Evolutionary conservation across 2,888 invertebrate species (phyloP), one percentile per base, ranked within the genome.

Genomic region (Portevinia maculata): DNA sequence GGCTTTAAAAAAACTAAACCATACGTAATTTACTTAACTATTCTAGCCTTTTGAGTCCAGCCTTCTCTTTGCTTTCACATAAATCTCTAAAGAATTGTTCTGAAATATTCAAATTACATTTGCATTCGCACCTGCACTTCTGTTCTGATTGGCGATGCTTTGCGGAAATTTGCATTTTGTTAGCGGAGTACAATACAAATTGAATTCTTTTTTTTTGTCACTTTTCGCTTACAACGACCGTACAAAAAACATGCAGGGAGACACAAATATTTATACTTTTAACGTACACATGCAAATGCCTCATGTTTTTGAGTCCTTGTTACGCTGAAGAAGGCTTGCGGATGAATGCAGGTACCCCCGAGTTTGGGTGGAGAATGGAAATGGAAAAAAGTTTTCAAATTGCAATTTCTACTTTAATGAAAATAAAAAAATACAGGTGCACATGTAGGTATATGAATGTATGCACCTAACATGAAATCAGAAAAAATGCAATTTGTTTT

Each of bases 301-400:
- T 71, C 76, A 83, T 71, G 65, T 71, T 83, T 81, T 57, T 21
- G 57, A 57, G 69, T 55, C 41, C 53, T 7, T 64, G 46, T 30
- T 52, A 65, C 37, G 39, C 34, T 64, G 13, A 13, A 52, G 37
- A 67, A 34, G 41, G 57, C 64, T 44, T 57, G 46, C 52, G 30
- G 70, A 64, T 67, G 59, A 62, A 39, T 50, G 30, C 69, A 83
- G 70, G 76, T 78, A 62, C 62, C 53, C 37, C 57, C 50, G 62
- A 41, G 57, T 50, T 46, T 30, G 34, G 57, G 50, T 64, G 53
- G 44, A 55, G 55, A 48, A 83, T 83, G 70, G 60, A 76, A 83
- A 76, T 83, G 76, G 81, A 83, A 83, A 83, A 76, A 83, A 83
- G 81, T 83, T 83, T 83, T 83, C 81, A 83, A 83, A 76, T 83